Evolutionary conservation across 2,113 vertebrate species (phyloP), one percentile per base, ranked within the genome.

Genomic region (Antechinus stuartii): DNA sequence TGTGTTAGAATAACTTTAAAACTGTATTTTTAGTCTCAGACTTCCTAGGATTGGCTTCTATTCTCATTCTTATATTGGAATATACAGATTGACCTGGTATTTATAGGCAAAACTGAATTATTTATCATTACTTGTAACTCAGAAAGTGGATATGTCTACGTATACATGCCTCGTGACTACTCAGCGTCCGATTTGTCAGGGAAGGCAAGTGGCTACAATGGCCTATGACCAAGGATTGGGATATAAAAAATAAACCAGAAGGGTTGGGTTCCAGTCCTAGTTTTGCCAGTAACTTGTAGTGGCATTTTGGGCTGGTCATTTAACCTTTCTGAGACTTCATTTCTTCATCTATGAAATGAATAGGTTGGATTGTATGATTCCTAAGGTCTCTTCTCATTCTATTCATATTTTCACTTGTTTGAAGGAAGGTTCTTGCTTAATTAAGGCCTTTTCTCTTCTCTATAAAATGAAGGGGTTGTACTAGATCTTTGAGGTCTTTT

Each of bases 181-280:
- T 84, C 52, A 68, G 76, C 92, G 92, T 96, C 93, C 27, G 49
- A 84, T 93, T 95, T 94, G 27, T 46, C 94, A 84, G n/a, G 19
- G 68, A 42, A 19, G n/a, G 68, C 68, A 84, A 8, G 23, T 42
- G n/a, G 5, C 19, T 23, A 42, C 19, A 23, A 84, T 42, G 68
- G n/a, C 68, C n/a, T 23, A 0, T 42, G 68, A 42, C 19, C 68
- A 84, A n/a, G 16, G 16, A 8, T 2, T 42, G 2, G n/a, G 0
- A 8, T 42, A 2, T 84, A n/a, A 23, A 84, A 84, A 42, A 84
- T 22, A n/a, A 76, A 2, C 19, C 35, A 76, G 5, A 42, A 84
- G 19, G 8, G 2, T 42, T 42, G n/a, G n/a, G 68, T 22, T 84
- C 68, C 5, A 42, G n/a, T 42, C 1, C 19, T 42, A 6, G n/a